Evolutionary conservation across 2,113 vertebrate species (phyloP).

Genomic region (Heterochromis multidens): DNA sequence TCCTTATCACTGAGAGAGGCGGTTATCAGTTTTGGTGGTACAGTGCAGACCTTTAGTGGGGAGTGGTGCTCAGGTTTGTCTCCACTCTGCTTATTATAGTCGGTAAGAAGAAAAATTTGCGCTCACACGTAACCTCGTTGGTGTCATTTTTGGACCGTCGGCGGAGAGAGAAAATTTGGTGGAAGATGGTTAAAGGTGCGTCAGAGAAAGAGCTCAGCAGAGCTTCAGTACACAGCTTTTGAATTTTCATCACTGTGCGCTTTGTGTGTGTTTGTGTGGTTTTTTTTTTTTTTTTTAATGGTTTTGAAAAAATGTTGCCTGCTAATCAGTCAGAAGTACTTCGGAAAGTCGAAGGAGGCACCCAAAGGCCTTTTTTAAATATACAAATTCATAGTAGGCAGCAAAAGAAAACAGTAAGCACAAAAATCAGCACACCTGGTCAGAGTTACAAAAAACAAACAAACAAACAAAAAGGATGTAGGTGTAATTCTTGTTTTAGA

Average conservation of each 20-base stretch:
- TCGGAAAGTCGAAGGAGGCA: not conserved
- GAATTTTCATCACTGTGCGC: not conserved
- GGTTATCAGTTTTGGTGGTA: not conserved
- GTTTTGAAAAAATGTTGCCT: not conserved
- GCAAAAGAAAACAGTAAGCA: not conserved
- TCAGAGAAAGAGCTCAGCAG: not conserved
- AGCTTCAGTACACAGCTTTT: not conserved
- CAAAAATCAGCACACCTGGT: not conserved
- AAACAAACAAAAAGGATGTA: no score
- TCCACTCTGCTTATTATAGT: not conserved
- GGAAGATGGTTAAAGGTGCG: not conserved
- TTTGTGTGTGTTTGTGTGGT: no score
- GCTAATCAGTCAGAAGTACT: not conserved
- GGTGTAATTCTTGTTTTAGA: no score
- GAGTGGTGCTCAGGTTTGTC: not conserved
- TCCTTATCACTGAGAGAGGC: not conserved
- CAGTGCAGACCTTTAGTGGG: not conserved
- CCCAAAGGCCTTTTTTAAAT: not conserved
- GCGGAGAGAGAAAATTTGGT: not conserved
- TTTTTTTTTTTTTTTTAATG: not conserved
- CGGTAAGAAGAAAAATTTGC: not conserved
- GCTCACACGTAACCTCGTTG: not conserved
- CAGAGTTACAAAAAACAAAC: no score
- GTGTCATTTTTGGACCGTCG: not conserved
- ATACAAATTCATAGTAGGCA: not conserved